phyloP scores from a whole-genome alignment of 2,888 invertebrate species.

The Ypsolopha sequella region DNA sequence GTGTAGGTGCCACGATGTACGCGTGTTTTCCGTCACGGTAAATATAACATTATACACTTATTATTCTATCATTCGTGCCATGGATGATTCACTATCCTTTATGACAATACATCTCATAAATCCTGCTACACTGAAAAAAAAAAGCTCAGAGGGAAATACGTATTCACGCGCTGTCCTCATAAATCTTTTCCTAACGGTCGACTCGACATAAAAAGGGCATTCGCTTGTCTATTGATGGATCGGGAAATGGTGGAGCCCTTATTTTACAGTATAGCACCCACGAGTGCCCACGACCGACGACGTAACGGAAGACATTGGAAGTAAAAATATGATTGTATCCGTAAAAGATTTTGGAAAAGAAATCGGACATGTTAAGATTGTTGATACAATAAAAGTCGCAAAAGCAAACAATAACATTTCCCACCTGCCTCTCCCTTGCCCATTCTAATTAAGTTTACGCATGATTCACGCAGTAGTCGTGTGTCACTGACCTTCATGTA shows the following conservation, averaged over 20 bases:
- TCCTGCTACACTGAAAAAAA: too few relatives aligned
- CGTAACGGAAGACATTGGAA: background rate
- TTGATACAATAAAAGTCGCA: background rate
- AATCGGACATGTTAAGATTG: background rate
- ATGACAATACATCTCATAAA: too few relatives aligned
- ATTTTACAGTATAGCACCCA: constrained; percentile 7
- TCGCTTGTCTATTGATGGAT: constrained; percentile 23
- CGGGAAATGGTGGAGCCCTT: constrained; percentile 12
- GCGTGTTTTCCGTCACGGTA: constrained; percentile 10
- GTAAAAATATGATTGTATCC: too few relatives aligned
- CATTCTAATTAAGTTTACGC: constrained; percentile 33
- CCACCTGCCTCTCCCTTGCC: constrained; percentile 17
- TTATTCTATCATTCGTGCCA: too few relatives aligned
- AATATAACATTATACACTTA: too few relatives aligned
- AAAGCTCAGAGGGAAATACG: too few relatives aligned
- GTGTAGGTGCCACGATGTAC: constrained; percentile 23
- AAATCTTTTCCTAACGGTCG: constrained; percentile 29
- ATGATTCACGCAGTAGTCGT: constrained; percentile 34
- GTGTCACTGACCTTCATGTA: constrained; percentile 56
- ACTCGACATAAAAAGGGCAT: constrained; percentile 26
- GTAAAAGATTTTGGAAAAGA: too few relatives aligned
- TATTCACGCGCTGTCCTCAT: constrained; percentile 13
- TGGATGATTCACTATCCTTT: too few relatives aligned
- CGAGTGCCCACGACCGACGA: too few relatives aligned
- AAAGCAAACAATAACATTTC: constrained; percentile 6